Evolutionary conservation across 2,113 vertebrate species (phyloP).

Genomic region (Phoenicopterus ruber): DNA sequence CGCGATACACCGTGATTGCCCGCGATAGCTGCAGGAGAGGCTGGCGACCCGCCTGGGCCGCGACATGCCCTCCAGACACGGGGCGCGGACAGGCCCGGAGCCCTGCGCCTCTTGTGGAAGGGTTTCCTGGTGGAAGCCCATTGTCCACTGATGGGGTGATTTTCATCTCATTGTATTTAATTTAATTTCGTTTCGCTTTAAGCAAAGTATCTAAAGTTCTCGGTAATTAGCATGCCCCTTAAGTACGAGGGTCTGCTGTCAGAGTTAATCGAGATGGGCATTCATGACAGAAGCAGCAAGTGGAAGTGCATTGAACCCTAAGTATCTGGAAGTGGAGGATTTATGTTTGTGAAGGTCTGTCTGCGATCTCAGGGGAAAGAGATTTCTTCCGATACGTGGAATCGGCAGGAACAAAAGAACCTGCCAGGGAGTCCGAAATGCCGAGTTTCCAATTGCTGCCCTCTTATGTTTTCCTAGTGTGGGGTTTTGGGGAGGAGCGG

Average conservation of each 20-base stretch:
- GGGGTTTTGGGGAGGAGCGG: not conserved
- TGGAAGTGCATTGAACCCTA: not conserved
- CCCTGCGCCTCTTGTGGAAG: rapidly evolving
- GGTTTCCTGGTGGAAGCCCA: not conserved
- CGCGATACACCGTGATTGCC: rapidly evolving
- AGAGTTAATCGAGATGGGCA: not conserved
- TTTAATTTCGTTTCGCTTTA: not conserved
- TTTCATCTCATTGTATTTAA: not conserved
- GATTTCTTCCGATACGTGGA: not conserved
- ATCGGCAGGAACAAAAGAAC: not conserved
- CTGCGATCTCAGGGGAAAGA: not conserved
- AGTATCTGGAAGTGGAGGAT: not conserved
- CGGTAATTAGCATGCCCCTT: not conserved
- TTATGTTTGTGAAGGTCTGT: not conserved
- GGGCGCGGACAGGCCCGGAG: not conserved
- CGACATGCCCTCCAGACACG: rapidly evolving
- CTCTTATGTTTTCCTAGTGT: not conserved
- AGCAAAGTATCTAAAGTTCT: not conserved
- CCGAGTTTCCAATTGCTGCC: not conserved
- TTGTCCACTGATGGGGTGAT: not conserved
- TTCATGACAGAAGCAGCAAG: not conserved
- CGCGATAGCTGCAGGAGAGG: not conserved
- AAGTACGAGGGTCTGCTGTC: not conserved
- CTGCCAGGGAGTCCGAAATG: not conserved
- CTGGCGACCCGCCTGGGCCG: not conserved